Percentiles rank a stretch among this genome's conserved stretches.
These are phyloP conservation scores for Dermolepida albohirtum DNA, from an alignment of 2,888 invertebrate species.

Conservation along the genomic window DNA sequence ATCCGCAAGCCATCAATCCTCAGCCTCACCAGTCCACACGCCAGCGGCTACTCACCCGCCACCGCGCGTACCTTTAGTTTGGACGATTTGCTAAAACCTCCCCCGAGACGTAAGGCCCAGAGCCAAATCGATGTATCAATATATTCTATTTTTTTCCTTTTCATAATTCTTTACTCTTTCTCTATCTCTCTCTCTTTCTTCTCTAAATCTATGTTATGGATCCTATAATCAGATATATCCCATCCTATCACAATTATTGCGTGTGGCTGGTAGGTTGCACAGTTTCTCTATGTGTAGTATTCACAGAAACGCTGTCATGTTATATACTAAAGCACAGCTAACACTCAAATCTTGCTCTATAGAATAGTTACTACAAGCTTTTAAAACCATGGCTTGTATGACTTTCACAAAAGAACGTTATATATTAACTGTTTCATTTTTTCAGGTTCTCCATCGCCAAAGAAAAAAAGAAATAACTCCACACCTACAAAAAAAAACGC, in stretches of 20 bases:
- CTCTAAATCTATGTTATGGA: constrained; percentile 47
- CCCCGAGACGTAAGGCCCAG: constrained; percentile 81
- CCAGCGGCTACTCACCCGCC: constrained; percentile 67
- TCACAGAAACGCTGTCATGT: constrained; percentile 13
- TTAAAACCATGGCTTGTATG: constrained; percentile 30
- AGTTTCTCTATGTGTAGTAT: constrained; percentile 45
- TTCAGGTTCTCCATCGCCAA: constrained; percentile 80
- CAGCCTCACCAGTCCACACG: constrained; percentile 79
- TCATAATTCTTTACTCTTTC: constrained; percentile 44
- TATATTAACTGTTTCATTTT: neutral
- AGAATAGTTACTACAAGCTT: constrained; percentile 30
- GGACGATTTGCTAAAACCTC: constrained; percentile 88
- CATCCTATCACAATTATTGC: constrained; percentile 62
- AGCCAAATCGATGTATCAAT: constrained; percentile 52
- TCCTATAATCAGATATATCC: constrained; percentile 44
- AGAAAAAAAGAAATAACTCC: constrained; percentile 83
- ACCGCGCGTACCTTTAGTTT: constrained; percentile 87
- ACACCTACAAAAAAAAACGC: constrained; percentile 80
- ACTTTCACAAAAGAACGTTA: neutral
- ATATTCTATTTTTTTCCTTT: constrained; percentile 40
- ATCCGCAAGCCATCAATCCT: constrained; percentile 89
- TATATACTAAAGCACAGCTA: constrained; percentile 29
- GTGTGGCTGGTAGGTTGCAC: constrained; percentile 68
- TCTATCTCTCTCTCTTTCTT: constrained; percentile 50
- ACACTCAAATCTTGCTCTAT: constrained; percentile 8